These are phyloP conservation scores for Saccostrea echinata DNA, from an alignment of 1,140 invertebrate genomes.

Conservation along the genomic window DNA sequence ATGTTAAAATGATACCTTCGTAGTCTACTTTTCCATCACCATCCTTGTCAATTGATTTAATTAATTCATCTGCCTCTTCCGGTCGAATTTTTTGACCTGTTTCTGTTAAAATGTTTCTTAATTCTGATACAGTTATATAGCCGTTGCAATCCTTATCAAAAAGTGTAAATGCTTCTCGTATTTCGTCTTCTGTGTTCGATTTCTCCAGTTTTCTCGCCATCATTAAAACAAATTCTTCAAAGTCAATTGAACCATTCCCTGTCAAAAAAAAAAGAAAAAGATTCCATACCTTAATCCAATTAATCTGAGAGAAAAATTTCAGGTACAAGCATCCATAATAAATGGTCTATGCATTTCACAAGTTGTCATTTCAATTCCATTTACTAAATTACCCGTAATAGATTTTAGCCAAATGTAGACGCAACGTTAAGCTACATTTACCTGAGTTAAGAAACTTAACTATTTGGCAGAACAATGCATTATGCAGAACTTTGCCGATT, in stretches of 20 bases:
- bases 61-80: conserved; percentile 38
- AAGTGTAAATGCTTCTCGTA: conserved; percentile 25
- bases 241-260: conserved; percentile 99
- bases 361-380: too few species aligned
- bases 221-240: conserved; percentile 98
- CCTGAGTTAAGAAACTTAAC: too few species aligned
- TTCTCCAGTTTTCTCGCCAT: conserved; percentile 99
- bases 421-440: too few species aligned
- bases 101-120: conserved; percentile 26
- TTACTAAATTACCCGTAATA: too few species aligned
- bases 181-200: conserved; percentile 91
- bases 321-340: too few species aligned
- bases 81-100: conserved; percentile 1
- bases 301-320: too few species aligned
- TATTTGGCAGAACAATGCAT: too few species aligned
- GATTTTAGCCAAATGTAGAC: too few species aligned
- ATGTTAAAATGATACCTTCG: conserved; percentile 31
- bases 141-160: conserved; percentile 42
- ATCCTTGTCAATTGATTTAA: conserved; percentile 40
- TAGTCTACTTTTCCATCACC: conserved; percentile 39
- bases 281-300: background rate
- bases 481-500: too few species aligned
- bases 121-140: conserved; percentile 10
- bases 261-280: background rate
- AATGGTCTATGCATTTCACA: too few species aligned